Evolutionary conservation across 2,888 invertebrate genomes (phyloP), one percentile per base, ranked within the genome.

Genomic region (Agrotis puta): DNA sequence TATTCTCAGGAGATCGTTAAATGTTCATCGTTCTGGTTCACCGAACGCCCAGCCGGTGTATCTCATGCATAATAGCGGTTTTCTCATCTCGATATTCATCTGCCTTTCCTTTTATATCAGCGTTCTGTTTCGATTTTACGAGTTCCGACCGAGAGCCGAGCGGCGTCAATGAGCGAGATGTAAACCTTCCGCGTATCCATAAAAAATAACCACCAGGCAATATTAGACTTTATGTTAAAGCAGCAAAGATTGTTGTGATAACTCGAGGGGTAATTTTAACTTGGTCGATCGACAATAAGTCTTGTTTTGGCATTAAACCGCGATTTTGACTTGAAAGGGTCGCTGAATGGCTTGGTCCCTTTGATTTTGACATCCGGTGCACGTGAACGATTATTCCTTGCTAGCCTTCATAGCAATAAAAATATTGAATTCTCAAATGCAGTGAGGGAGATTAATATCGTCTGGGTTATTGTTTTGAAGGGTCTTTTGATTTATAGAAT

Each of bases 31-130:
- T 66, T 70, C 57, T 66, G 74, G 85, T 80, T 84, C 76, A 77
- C 75, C 65, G 68, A 82, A 72, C 81, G 70, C 58, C 22, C 33
- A 47, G 65, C 16, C 87, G 71, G 91, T 92, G 82, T 86, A 89
- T 90, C 88, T 85, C 85, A 76, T 85, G 87, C 87, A 92, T 92
- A 93, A 92, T 91, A 89, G 92, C 91, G 92, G 92, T 92, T 93
- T 91, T 91, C 92, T 92, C 94, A 93, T 94, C 92, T 89, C 91
- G 91, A 94, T 93, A 94, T 94, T 94, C 94, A 94, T 94, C 93
- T 92, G 89, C 89, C 89, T 87, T 89, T 91, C 90, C 91, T 93
- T 94, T 94, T 93, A 93, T 91, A 92, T 91, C 90, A 89, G 88
- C 89, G 89, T 87, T 92, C 92, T 92, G 93, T 94, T 94, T 93